Percentiles rank a stretch among this genome's conserved stretches.
Conservation (phyloP, 2,113 vertebrate species). For the Agelaius phoeniceus region DNA sequence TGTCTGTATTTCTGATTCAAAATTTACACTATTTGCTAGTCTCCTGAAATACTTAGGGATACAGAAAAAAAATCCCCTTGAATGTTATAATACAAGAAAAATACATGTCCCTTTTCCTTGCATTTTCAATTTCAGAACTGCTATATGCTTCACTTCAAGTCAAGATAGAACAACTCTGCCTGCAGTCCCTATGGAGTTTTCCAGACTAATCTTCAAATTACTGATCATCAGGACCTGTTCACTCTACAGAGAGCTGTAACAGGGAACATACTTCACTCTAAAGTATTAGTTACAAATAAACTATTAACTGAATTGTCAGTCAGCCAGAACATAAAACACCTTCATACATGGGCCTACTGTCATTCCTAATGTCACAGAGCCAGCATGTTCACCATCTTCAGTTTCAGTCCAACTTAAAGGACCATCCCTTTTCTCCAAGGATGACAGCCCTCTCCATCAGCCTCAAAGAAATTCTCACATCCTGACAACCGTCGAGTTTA, state of each 20-base stretch:
- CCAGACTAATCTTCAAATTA: background rate
- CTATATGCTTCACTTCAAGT: background rate
- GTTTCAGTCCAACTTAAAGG: background rate
- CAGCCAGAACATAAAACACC: background rate
- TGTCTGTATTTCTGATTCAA: background rate
- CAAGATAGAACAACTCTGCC: background rate
- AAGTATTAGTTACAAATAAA: background rate
- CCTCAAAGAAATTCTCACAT: background rate
- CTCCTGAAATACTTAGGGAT: background rate
- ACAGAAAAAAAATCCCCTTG: background rate
- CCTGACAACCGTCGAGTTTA: background rate
- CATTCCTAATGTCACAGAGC: background rate
- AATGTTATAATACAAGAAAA: background rate
- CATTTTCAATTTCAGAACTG: constrained; percentile 4
- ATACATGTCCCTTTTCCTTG: background rate
- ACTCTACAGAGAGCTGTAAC: background rate
- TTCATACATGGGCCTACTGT: background rate
- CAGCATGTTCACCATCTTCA: background rate
- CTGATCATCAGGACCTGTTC: background rate
- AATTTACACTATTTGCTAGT: background rate
- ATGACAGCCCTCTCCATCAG: background rate
- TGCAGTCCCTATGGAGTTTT: background rate
- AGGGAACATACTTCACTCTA: background rate
- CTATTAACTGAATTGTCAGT: background rate
- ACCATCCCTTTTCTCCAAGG: background rate